These are phyloP conservation scores for Callipepla squamata DNA, from an alignment of 2,113 vertebrate species.

Conservation along the genomic window DNA sequence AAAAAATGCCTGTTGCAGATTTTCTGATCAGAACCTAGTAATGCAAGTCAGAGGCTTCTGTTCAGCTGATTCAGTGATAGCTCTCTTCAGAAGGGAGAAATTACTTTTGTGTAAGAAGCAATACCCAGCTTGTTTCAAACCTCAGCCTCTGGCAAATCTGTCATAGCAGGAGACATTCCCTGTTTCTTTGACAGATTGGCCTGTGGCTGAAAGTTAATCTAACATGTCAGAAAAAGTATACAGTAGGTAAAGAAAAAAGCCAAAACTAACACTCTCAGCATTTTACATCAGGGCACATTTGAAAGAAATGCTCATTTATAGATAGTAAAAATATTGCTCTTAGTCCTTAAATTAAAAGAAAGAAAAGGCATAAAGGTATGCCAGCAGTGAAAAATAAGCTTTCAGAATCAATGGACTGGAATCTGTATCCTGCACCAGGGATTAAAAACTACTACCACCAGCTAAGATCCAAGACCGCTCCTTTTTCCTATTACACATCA, in stretches of 20 bases:
- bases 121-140: constrained; percentile 79
- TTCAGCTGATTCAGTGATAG: constrained; percentile 74
- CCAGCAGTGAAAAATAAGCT: constrained; percentile 15
- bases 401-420: background rate
- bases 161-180: constrained; percentile 80
- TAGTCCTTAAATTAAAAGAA: constrained; percentile 50
- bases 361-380: constrained; percentile 14
- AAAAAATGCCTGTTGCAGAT: constrained; percentile 68
- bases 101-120: constrained; percentile 79
- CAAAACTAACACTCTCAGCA: constrained; percentile 40
- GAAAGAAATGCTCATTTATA: constrained; percentile 27
- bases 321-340: constrained; percentile 19
- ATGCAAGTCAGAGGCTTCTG: constrained; percentile 68
- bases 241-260: constrained; percentile 59
- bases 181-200: constrained; percentile 83
- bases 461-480: background rate
- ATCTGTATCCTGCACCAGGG: background rate
- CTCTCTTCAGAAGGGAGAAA: constrained; percentile 74
- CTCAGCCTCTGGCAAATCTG: constrained; percentile 81
- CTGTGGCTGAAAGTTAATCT: constrained; percentile 81
- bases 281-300: constrained; percentile 45
- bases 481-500: background rate
- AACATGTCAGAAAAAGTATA: constrained; percentile 78
- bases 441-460: background rate
- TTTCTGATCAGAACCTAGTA: constrained; percentile 68